phyloP scores from a whole-genome alignment of 2,113 vertebrate genomes.

The Trichechus manatus region DNA sequence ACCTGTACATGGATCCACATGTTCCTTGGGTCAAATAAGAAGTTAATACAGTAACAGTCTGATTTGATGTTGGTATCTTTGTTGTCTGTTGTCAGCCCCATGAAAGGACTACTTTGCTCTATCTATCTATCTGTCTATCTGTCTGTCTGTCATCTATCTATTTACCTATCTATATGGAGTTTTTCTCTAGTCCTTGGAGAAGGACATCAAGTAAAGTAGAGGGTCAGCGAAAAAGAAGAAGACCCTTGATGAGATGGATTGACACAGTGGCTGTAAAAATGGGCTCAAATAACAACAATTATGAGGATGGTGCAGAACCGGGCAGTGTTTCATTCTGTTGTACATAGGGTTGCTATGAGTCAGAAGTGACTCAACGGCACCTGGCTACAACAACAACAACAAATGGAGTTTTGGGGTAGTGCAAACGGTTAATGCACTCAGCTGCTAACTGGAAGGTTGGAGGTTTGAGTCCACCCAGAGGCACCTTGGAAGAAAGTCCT shows the following conservation, averaged over 20 bases:
- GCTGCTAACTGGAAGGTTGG: not conserved
- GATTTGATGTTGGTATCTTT: not conserved
- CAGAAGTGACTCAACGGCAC: too few relatives aligned
- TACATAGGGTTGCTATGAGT: too few relatives aligned
- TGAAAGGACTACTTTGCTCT: not conserved
- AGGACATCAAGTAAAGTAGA: too few relatives aligned
- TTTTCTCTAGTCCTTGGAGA: too few relatives aligned
- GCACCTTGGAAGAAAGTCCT: not conserved
- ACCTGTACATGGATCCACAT: not conserved
- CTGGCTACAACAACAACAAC: too few relatives aligned
- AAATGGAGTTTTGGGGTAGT: not conserved
- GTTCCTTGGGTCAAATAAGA: not conserved
- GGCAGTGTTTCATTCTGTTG: too few relatives aligned
- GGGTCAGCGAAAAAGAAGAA: too few relatives aligned
- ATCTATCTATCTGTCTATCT: not conserved
- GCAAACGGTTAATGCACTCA: not conserved
- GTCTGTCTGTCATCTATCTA: not conserved
- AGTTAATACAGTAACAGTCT: not conserved
- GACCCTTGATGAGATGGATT: too few relatives aligned
- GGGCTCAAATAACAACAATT: too few relatives aligned
- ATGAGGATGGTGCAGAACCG: too few relatives aligned
- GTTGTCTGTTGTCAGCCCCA: not conserved
- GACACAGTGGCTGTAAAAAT: too few relatives aligned
- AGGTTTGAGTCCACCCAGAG: not conserved
- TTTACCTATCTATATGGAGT: too few relatives aligned